Evolutionary conservation across 2,113 vertebrate genomes (phyloP), one percentile per base, ranked within the genome.

Genomic region (Poecilia latipinna): DNA sequence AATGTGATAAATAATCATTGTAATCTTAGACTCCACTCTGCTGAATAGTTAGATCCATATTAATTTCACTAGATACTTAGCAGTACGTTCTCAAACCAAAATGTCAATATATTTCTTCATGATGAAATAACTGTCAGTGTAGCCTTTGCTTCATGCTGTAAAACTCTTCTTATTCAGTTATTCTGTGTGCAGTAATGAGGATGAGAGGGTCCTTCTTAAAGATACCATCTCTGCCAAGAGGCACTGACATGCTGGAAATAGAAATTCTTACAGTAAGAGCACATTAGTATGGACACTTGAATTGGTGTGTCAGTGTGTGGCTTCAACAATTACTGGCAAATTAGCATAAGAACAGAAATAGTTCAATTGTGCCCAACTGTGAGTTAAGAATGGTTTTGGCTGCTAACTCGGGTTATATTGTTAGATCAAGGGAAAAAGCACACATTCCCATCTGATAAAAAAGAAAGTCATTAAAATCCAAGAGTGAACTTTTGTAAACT

Each of bases 331-430:
- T 91, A 92, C 84, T 79, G 82, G 75, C 35, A 84, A 88, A 94
- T 93, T 92, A 82, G 79, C 89, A 90, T 91, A 82, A 88, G 84
- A 88, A 91, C 86, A 91, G 86, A 93, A 92, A 91, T 86, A 89
- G 83, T 77, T 68, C 37, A 75, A 84, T 83, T 89, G 69, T 87
- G 74, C 78, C 78, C 84, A 68, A 78, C 82, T 87, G 85, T 70
- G 79, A 77, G 67, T 63, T 92, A 90, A 88, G 86, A 92, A 91
- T 85, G 92, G 82, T 83, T 90, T 84, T 73, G 64, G 62, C 74
- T 75, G 44, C 44, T 79, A 76, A 83, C 64, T 76, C 67, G 31
- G 74, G 88, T 84, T 78, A 57, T 72, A 44, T n/a, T 54, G 80
- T 77, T 79, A 57, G 37, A 77, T 68, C 81, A 74, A 72, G 10